A percentile compares a stretch with the other conserved stretches of the same genome.
Conservation (phyloP, 2,888 invertebrate genomes). For the Camptogramma bilineatum region DNA sequence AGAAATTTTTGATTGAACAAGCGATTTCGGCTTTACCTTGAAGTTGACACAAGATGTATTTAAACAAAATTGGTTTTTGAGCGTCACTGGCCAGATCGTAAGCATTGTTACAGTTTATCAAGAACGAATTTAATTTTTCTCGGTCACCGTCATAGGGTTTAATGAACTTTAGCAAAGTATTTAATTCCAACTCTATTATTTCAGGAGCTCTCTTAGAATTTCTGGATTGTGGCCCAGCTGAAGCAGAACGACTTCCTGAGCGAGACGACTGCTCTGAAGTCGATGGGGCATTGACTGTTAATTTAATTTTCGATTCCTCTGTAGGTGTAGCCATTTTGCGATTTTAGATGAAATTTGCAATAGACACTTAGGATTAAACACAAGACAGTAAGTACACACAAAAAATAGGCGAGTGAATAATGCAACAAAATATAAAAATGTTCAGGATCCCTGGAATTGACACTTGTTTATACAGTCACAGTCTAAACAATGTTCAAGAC, state of each 20-base stretch:
- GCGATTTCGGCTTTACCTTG: constrained; percentile 45
- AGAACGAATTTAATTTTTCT: constrained; percentile 32
- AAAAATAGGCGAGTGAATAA: no score
- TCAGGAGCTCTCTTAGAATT: neutral
- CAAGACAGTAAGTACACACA: no score
- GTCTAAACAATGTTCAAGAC: no score
- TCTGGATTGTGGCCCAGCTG: neutral
- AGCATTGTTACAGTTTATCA: constrained; percentile 45
- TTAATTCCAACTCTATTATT: neutral
- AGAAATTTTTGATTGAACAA: constrained; percentile 48
- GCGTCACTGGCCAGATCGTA: constrained; percentile 33
- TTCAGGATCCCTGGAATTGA: no score
- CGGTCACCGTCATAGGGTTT: constrained; percentile 33
- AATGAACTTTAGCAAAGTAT: constrained; percentile 1
- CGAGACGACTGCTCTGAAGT: no score
- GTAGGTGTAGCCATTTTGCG: no score
- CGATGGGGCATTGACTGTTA: no score
- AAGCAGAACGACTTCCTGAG: neutral
- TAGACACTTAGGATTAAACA: no score
- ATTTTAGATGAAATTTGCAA: no score
- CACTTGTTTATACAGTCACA: no score
- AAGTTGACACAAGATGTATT: constrained; percentile 45
- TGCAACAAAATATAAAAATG: no score
- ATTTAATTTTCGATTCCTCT: no score
- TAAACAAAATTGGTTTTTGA: constrained; percentile 42